Conservation (phyloP, 2,113 vertebrate genomes). For the Acrocephalus kingi region DNA sequence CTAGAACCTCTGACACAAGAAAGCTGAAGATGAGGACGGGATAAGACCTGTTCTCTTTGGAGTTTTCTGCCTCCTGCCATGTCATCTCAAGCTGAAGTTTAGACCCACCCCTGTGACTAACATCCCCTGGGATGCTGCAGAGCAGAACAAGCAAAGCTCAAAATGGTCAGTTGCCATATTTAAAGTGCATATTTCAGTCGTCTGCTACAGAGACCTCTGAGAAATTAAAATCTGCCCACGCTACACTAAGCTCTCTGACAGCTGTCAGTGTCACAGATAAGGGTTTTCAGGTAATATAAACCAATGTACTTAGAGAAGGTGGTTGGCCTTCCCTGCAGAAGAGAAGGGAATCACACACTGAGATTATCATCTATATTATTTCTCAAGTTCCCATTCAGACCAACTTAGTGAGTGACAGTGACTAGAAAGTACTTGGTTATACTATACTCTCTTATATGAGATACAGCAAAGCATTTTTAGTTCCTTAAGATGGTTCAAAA, state of each 20-base stretch:
- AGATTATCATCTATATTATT: not conserved
- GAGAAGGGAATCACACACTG: not conserved
- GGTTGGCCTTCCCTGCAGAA: not conserved
- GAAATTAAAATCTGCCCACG: not conserved
- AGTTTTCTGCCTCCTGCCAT: not conserved
- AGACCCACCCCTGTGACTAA: constrained; percentile 57
- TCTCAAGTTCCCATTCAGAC: not conserved
- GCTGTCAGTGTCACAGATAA: not conserved
- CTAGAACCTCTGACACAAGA: not conserved
- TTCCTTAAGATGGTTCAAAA: not conserved
- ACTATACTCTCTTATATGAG: not conserved
- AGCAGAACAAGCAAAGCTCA: not conserved
- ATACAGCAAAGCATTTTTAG: not conserved
- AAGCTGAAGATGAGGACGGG: not conserved
- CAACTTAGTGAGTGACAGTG: not conserved
- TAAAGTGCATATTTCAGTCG: not conserved
- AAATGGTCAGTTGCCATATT: not conserved
- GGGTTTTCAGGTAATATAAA: not conserved
- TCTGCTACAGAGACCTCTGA: not conserved
- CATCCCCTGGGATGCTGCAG: constrained; percentile 27
- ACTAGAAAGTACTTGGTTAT: not conserved
- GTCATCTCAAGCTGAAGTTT: not conserved
- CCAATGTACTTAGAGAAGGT: not conserved
- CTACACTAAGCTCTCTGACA: not conserved
- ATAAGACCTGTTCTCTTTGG: constrained; percentile 22